phyloP scores from a whole-genome alignment of 1,140 invertebrate genomes.

The Dinoponera quadriceps region DNA sequence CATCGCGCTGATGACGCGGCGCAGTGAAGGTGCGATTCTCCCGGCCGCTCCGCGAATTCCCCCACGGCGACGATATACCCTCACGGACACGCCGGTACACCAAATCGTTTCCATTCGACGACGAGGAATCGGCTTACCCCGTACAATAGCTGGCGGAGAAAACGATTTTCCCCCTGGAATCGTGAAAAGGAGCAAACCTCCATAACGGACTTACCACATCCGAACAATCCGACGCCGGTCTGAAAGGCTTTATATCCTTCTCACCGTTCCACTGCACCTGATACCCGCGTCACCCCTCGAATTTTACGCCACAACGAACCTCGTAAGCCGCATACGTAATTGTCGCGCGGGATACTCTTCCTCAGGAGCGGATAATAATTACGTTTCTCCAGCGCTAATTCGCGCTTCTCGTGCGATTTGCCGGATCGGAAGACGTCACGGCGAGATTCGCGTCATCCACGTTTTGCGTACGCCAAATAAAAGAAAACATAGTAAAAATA shows the following conservation, averaged over 20 bases:
- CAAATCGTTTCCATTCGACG: slow-evolving; percentile 70
- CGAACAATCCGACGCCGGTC: slow-evolving; percentile 67
- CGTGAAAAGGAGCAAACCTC: slow-evolving; percentile 66
- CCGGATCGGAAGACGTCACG: not conserved
- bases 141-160: slow-evolving; percentile 63
- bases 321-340: slow-evolving; percentile 41
- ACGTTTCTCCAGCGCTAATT: not conserved
- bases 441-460: not conserved
- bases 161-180: slow-evolving; percentile 67
- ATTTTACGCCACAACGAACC: slow-evolving; percentile 22
- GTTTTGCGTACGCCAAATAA: no score
- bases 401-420: not conserved
- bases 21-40: slow-evolving; percentile 63
- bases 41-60: slow-evolving; percentile 46
- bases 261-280: slow-evolving; percentile 40
- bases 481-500: no score
- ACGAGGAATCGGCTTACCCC: slow-evolving; percentile 71
- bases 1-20: slow-evolving; percentile 35
- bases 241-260: slow-evolving; percentile 66
- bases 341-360: not conserved
- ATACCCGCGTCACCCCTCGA: slow-evolving; percentile 41
- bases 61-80: slow-evolving; percentile 43
- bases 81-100: slow-evolving; percentile 55
- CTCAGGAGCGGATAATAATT: not conserved
- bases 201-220: slow-evolving; percentile 73